These are phyloP conservation scores for Moxostoma hubbsi DNA, from an alignment of 2,797 vertebrate genomes.

Conservation along the genomic window DNA sequence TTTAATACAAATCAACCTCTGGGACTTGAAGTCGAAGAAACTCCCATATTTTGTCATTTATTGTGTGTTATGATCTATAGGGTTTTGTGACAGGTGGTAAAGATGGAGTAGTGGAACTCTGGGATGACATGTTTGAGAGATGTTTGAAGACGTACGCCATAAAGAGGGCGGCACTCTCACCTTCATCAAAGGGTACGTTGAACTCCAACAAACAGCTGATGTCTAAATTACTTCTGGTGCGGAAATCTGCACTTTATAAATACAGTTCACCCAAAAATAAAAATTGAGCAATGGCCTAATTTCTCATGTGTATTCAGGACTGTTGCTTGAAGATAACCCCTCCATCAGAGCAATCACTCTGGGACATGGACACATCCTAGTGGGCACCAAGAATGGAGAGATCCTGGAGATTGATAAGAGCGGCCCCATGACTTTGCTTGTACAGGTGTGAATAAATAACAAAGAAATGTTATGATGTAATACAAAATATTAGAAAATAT, in stretches of 20 bases:
- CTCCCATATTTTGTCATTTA: background rate
- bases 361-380: conserved; percentile 92
- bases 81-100: conserved; percentile 96
- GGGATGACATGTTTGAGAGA: conserved; percentile 97
- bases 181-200: conserved; percentile 89
- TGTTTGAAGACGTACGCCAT: conserved; percentile 97
- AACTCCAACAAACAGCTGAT: background rate
- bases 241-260: background rate
- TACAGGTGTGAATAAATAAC: conserved; percentile 76
- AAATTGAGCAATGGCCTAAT: too few species aligned
- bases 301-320: conserved; percentile 72
- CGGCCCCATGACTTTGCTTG: conserved; percentile 90
- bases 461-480: too few species aligned
- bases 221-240: background rate
- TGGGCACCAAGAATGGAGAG: conserved; percentile 95
- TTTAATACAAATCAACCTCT: too few species aligned
- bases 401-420: conserved; percentile 95
- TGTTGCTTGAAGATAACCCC: conserved; percentile 95
- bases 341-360: conserved; percentile 93
- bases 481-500: too few species aligned
- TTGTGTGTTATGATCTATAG: conserved; percentile 67
- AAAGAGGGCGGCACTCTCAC: conserved; percentile 89
- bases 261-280: too few species aligned
- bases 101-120: conserved; percentile 93
- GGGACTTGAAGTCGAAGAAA: too few species aligned